Base-by-base conservation (phyloP, 2,113 vertebrate genomes). In the Poecile atricapillus region DNA sequence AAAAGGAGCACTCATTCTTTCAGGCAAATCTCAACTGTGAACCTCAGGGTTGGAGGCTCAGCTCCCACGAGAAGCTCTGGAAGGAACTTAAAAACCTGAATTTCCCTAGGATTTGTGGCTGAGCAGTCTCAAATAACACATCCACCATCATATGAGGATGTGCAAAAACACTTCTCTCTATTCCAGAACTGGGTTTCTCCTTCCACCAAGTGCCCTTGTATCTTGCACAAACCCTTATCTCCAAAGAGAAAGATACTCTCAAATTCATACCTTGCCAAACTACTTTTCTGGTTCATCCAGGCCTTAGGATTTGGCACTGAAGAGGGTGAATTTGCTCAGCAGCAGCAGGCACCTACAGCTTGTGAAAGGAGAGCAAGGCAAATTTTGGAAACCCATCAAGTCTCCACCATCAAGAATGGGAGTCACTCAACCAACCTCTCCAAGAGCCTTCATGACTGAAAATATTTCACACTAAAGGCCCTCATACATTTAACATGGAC, bases 11-110 rank as follows among this genome's bases (percentile, higher is more conserved):
- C 19, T 13, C 33, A 5, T 55, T 50, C 49, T 46, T 30, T 67
- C 30, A 63, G 19, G 23, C 27, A 58, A 12, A 52, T 60, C 63
- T 56, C 33, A 53, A 2, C 6, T 49, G 28, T 16, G 41, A 81
- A 50, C 10, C 23, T 56, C 79, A 33, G 35, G 60, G 63, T 1
- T 71, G 41, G 24, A 88, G 46, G 20, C n/a, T 62, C 16, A 52
- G 11, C 13, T 71, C 22, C 30, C n/a, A 13, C 0, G 0, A 46
- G 27, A 13, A 71, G 8, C 7, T 1, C 30, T 35, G 78, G 37
- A 86, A 90, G 55, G 12, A 67, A 39, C 10, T 20, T 49, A 19
- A 46, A 88, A 76, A 28, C 43, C 52, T 55, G 21, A 87, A 78
- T 46, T 50, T 16, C 12, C 27, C 12, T 37, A 46, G 39, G 27